Evolutionary conservation across 2,797 vertebrate genomes (phyloP).

Genomic region (Myotis vivesi): DNA sequence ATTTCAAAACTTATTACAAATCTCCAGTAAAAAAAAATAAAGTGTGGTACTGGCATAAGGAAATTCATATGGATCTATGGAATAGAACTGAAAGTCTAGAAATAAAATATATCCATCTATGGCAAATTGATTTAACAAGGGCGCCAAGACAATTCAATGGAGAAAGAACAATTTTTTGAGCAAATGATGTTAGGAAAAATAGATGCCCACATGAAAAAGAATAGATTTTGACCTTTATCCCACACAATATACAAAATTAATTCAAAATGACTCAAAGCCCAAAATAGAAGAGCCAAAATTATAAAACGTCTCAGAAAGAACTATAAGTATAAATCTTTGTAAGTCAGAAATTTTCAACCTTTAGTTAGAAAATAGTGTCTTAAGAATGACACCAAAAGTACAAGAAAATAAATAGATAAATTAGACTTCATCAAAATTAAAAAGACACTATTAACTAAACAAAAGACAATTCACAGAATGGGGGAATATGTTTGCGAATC

Average conservation of each 20-base stretch:
- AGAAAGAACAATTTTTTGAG: background rate
- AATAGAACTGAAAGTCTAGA: background rate
- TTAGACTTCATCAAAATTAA: background rate
- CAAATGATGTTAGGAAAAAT: background rate
- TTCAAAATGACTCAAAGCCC: background rate
- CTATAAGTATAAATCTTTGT: background rate
- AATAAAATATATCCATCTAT: background rate
- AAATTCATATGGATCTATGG: background rate
- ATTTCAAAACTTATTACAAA: background rate
- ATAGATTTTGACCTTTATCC: background rate
- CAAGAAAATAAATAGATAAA: background rate
- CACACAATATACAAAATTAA: background rate
- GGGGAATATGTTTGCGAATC: background rate
- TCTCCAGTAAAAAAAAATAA: background rate
- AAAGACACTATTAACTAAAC: background rate
- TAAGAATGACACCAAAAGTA: background rate
- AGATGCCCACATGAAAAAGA: background rate
- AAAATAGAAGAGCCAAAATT: background rate
- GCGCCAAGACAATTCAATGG: background rate
- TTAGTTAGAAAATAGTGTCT: background rate
- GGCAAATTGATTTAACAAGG: background rate
- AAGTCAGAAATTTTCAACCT: background rate
- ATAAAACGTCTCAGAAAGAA: conserved; percentile 22
- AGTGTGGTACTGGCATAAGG: background rate
- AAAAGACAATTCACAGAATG: background rate